Base-by-base conservation (phyloP, 2,113 vertebrate species). In the Sander lucioperca region DNA sequence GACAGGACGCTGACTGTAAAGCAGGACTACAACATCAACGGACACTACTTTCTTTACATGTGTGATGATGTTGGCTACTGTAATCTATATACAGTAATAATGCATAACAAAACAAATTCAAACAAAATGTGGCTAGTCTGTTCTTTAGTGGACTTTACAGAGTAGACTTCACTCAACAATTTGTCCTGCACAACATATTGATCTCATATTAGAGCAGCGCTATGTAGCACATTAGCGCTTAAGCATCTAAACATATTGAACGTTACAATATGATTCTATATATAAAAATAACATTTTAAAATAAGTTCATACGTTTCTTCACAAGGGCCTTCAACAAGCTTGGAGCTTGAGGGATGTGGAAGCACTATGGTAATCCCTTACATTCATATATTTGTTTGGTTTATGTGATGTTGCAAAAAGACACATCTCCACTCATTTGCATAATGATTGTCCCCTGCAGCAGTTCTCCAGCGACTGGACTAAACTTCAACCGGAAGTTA, bases 401-500 rank as follows among this genome's bases (percentile, higher is more conserved):
- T n/a, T 16, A 43, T n/a, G 8, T 39, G 12, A 15, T 45, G 12
- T 30, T 30, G 6, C 4, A 16, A 45, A 53, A 27, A 30, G 9
- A 51, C 2, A 23, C 0, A 14, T 67, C 25, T 58, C 5, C 0
- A 43, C 47, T 12, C 12, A 25, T 53, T 25, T 63, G 5, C 5
- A 36, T 66, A 56, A 18, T 36, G 27, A 36, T 27, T 59, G 54
- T 58, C 7, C 43, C 59, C 30, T 51, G 19, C 43, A 77, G 68
- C 36, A 48, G 80, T 58, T 70, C 5, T 47, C 68, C 57, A 66
- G 57, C 45, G 15, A 0, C 51, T 88, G 86, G 83, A 88, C 62
- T 2, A 76, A 73, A 62, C 21, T 69, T 6, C 25, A 77, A 3
- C 86, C 86, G 36, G 79, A 82, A 57, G 61, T 82, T 0, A 0